Evolutionary conservation across 2,113 vertebrate genomes (phyloP).

Genomic region (human): DNA sequence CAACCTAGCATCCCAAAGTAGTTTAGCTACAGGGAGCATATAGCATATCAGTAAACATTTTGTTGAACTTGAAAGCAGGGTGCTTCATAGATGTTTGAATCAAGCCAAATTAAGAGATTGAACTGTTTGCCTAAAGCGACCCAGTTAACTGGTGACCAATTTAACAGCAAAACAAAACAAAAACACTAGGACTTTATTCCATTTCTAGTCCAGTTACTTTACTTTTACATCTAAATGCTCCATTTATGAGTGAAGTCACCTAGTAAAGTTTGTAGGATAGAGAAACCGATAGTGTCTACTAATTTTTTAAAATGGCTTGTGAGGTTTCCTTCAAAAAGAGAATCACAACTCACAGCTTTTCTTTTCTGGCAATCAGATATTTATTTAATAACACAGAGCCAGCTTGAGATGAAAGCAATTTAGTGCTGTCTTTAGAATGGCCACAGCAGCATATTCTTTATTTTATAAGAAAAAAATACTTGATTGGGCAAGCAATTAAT

Average conservation of each 20-base stretch:
- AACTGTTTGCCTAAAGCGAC: neutral
- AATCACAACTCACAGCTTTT: neutral
- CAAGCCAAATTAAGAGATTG: neutral
- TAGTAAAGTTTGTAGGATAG: neutral
- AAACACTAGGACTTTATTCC: neutral
- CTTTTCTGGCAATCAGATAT: neutral
- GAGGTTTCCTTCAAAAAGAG: neutral
- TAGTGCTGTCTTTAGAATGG: neutral
- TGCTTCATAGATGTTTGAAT: neutral
- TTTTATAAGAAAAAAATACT: neutral
- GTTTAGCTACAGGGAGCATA: too few relatives aligned
- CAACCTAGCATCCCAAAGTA: neutral
- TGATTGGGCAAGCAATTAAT: neutral
- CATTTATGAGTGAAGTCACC: neutral
- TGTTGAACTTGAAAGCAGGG: neutral
- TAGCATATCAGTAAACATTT: neutral
- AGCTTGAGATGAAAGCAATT: neutral
- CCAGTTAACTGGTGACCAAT: neutral
- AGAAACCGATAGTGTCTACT: neutral
- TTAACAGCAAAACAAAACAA: neutral
- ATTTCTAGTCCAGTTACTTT: neutral
- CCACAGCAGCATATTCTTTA: neutral
- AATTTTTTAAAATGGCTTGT: neutral
- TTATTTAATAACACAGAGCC: neutral
- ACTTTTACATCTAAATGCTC: neutral